phyloP scores from a whole-genome alignment of 2,888 invertebrate species.

The Clitarchus hookeri region DNA sequence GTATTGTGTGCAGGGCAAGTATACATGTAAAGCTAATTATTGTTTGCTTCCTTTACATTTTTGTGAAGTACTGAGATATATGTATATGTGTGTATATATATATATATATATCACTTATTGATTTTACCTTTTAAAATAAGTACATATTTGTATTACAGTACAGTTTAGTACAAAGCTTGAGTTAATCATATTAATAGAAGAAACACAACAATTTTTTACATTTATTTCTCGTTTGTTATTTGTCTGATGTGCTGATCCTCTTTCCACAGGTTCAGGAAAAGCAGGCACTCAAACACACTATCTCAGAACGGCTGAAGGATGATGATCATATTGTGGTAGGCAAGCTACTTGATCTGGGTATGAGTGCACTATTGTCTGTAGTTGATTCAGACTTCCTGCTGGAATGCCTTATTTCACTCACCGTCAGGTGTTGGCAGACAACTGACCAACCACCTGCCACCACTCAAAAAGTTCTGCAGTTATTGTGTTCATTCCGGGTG shows the following conservation, averaged over 20 bases:
- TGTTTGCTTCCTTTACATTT: too few species aligned
- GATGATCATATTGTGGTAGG: conserved; percentile 66
- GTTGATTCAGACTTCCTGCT: conserved; percentile 57
- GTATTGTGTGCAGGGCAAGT: too few species aligned
- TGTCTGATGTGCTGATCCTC: too few species aligned
- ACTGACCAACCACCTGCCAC: conserved; percentile 55
- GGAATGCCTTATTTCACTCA: conserved; percentile 58
- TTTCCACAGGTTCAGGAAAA: conserved; percentile 51
- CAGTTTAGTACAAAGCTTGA: too few species aligned
- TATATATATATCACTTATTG: too few species aligned
- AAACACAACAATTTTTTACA: too few species aligned
- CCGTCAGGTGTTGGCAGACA: conserved; percentile 54
- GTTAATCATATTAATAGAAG: too few species aligned
- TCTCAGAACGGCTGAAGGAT: conserved; percentile 70
- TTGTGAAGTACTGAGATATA: too few species aligned
- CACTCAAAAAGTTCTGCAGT: conserved; percentile 54
- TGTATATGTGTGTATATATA: too few species aligned
- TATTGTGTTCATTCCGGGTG: conserved; percentile 56
- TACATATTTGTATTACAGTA: too few species aligned
- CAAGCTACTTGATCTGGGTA: conserved; percentile 55
- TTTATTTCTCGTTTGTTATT: neutral
- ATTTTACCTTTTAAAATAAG: too few species aligned
- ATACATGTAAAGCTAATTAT: too few species aligned
- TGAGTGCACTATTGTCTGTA: conserved; percentile 50
- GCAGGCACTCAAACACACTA: conserved; percentile 66